Conservation (phyloP, 2,797 vertebrate species). For the Morelia viridis region DNA sequence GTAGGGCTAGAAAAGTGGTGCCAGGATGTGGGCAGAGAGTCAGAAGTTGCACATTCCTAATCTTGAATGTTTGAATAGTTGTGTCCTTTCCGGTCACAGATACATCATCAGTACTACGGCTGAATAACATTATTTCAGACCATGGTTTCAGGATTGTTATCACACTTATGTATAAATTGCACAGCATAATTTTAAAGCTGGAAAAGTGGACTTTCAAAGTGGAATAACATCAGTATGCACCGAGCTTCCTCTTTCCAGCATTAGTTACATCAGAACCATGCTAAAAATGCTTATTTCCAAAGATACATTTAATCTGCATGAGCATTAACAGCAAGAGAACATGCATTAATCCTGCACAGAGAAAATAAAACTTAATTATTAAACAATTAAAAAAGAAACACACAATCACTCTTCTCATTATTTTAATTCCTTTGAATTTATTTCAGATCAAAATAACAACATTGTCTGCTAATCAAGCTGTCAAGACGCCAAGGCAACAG, state of each 20-base stretch:
- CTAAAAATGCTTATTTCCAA: slow-evolving; percentile 32
- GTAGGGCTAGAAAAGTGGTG: background rate
- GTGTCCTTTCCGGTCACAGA: background rate
- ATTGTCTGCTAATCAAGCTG: slow-evolving; percentile 26
- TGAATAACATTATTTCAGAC: background rate
- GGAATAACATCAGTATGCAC: background rate
- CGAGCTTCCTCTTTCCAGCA: background rate
- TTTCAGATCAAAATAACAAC: slow-evolving; percentile 38
- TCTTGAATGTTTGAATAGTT: background rate
- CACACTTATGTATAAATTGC: background rate
- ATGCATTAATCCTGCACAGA: slow-evolving; percentile 16
- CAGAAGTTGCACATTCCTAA: background rate
- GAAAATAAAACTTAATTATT: slow-evolving; percentile 40
- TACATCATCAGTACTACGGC: background rate
- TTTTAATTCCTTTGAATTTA: slow-evolving; percentile 28
- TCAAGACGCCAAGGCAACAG: background rate
- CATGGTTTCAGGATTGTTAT: background rate
- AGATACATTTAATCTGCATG: slow-evolving; percentile 30
- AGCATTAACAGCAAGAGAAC: slow-evolving; percentile 23
- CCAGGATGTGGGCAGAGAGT: background rate
- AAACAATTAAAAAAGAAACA: slow-evolving; percentile 39
- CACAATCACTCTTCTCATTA: slow-evolving; percentile 6
- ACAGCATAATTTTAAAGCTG: background rate
- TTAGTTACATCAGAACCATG: background rate
- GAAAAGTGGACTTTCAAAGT: background rate